Base-by-base conservation (phyloP, 92 coral and sea anemone species). In the Porites lobata region DNA sequence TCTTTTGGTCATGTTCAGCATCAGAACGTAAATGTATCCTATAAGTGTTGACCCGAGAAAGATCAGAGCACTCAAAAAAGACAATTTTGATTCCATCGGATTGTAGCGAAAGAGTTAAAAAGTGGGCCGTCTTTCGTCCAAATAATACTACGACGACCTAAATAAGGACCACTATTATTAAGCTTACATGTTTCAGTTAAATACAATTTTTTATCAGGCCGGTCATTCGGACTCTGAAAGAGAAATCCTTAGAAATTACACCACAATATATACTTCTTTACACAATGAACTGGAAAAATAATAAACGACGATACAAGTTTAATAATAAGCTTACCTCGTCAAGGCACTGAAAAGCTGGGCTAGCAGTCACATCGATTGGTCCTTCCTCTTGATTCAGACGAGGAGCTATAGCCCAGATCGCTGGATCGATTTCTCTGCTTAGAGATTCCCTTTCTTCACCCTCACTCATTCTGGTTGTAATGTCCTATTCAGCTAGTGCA, bases 351-450 rank as follows among this genome's bases (percentile, higher is more conserved):
- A 97, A 97, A 59, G 99, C 99, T 15, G 99, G 99, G 79, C 98
- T 97, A 19, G 99, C 94, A 9, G 98, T 92, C 3, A 97, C 98
- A 94, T 97, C 99, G 6, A 94, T 95, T 3, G 98, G 99, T 0
- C 99, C 99, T 92, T 97, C 98, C 83, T 97, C 98, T 91, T 95
- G 99, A 26, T 94, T 92, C 43, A 97, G 91, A 85, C 94, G 91
- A 69, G 99, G 99, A 43, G 99, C 99, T 76, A 97, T 84, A 12
- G 99, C 99, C 96, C 96, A 94, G 78, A 97, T 97, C 5, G 99
- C 99, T 51, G 99, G 96, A 81, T 92, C 96, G 51, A 92, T 79
- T 69, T 92, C 95, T 77, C 91, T 90, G 51, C 92, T 89, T 47
- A 88, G 96, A 70, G 94, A 93, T 69, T 96, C 94, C 38, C 95